Conservation (phyloP, 92 coral and sea anemone species). For the Phenganax marumi region DNA sequence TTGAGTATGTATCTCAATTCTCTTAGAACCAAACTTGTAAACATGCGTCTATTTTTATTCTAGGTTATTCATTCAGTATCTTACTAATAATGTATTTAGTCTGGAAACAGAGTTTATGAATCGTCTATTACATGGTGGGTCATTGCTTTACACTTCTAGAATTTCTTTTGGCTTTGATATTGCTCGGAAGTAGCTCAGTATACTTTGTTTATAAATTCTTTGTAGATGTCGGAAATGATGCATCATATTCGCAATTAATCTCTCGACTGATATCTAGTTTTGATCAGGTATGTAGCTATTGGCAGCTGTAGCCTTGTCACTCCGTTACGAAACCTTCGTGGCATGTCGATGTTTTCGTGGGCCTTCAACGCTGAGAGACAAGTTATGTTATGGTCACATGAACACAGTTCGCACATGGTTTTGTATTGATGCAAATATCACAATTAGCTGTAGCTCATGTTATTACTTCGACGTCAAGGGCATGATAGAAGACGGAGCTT, state of each 20-base stretch:
- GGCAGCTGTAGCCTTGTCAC: background rate
- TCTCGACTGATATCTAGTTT: slow-evolving; percentile 36
- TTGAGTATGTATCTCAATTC: background rate
- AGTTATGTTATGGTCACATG: too few relatives aligned
- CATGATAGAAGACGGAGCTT: too few relatives aligned
- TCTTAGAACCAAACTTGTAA: background rate
- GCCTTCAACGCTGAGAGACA: background rate
- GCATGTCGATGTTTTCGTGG: background rate
- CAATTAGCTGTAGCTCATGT: too few relatives aligned
- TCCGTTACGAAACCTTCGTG: too few relatives aligned
- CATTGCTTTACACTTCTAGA: background rate
- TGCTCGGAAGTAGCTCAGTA: background rate
- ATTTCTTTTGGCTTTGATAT: background rate
- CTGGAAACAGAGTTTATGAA: slow-evolving; percentile 69
- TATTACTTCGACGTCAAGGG: too few relatives aligned
- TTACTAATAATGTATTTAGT: slow-evolving; percentile 79
- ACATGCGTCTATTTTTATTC: background rate
- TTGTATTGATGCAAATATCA: too few relatives aligned
- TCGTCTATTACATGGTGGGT: slow-evolving; percentile 85
- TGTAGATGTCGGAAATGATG: slow-evolving; percentile 71
- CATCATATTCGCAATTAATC: slow-evolving; percentile 16
- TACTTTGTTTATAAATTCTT: background rate
- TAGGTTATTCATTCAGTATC: slow-evolving; percentile 90
- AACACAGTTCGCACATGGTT: too few relatives aligned
- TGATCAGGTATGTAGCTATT: slow-evolving; percentile 26